Conservation (phyloP, 2,888 invertebrate genomes). For the Campaea margaritaria region DNA sequence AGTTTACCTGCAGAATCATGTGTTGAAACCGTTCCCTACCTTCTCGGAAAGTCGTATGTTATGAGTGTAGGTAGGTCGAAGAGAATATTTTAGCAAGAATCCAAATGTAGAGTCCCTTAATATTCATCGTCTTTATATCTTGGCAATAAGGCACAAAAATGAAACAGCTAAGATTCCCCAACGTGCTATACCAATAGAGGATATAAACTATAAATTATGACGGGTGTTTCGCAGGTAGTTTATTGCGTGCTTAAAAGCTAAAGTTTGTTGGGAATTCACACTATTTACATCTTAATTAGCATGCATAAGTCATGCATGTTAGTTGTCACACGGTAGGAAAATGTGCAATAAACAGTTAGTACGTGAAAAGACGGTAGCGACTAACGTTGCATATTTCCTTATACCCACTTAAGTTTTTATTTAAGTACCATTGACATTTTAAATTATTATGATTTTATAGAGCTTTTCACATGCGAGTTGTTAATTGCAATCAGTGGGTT, state of each 20-base stretch:
- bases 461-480: too few relatives aligned
- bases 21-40: not conserved
- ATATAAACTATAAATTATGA: conserved; percentile 41
- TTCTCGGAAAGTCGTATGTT: not conserved
- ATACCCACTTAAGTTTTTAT: not conserved
- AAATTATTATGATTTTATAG: too few relatives aligned
- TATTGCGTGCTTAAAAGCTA: conserved; percentile 36
- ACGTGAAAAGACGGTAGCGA: conserved; percentile 2
- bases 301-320: conserved; percentile 45
- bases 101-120: not conserved
- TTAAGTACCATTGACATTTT: too few relatives aligned
- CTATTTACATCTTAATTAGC: conserved; percentile 45
- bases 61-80: not conserved
- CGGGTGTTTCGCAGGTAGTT: conserved; percentile 42
- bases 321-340: conserved; percentile 37
- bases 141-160: conserved; percentile 24
- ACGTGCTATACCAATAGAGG: conserved; percentile 30
- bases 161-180: conserved; percentile 14
- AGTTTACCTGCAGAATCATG: conserved; percentile 5
- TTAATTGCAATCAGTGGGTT: too few relatives aligned
- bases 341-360: conserved; percentile 30
- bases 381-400: conserved; percentile 7
- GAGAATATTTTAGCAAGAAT: conserved; percentile 6
- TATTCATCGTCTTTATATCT: conserved; percentile 17
- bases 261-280: conserved; percentile 42